phyloP scores from a whole-genome alignment of 2,797 vertebrate genomes.

The Kryptopterus vitreolus region DNA sequence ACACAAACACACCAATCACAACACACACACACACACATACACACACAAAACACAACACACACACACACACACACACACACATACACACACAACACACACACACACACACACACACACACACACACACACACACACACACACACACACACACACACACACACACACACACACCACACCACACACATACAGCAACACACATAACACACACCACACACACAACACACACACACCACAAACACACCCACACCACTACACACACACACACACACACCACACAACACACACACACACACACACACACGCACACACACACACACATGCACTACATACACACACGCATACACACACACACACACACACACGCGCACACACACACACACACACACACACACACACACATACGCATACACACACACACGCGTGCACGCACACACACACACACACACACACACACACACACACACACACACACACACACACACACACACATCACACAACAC shows the following conservation, averaged over 20 bases:
- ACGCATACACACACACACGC: slow-evolving; percentile 9
- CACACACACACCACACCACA: slow-evolving; percentile 68
- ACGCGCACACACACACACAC: slow-evolving; percentile 70
- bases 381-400: slow-evolving; percentile 18
- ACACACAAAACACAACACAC: slow-evolving; percentile 21
- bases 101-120: slow-evolving; percentile 71
- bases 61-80: slow-evolving; percentile 71
- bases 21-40: slow-evolving; percentile 20
- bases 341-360: slow-evolving; percentile 23
- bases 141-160: slow-evolving; percentile 59
- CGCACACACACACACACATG: slow-evolving; percentile 16
- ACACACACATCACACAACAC: too few species aligned
- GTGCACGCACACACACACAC: too few species aligned
- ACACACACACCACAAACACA: slow-evolving; percentile 68
- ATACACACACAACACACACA: slow-evolving; percentile 20
- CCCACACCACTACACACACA: slow-evolving; percentile 18
- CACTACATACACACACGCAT: slow-evolving; percentile 74
- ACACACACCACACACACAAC: slow-evolving; percentile 23
- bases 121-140: slow-evolving; percentile 18
- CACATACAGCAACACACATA: too few species aligned
- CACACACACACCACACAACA: slow-evolving; percentile 59
- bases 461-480: slow-evolving; percentile 20
- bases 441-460: slow-evolving; percentile 72
- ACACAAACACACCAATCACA: too few species aligned
- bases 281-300: slow-evolving; percentile 63